phyloP scores from a whole-genome alignment of 2,113 vertebrate genomes.

The Rhinopomastus cyanomelas region DNA sequence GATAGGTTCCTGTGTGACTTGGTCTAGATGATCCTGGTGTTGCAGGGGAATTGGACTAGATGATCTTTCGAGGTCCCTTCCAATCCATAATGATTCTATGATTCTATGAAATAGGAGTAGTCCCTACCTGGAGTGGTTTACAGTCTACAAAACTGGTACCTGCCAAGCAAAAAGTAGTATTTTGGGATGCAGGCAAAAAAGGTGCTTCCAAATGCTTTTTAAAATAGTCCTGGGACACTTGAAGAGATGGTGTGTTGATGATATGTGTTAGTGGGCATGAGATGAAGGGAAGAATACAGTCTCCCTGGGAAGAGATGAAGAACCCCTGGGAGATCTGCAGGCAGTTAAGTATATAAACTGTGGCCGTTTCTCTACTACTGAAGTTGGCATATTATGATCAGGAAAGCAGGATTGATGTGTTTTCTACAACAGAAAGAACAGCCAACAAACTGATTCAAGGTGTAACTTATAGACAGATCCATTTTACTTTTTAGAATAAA shows the following conservation, averaged over 20 bases:
- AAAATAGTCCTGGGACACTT: neutral
- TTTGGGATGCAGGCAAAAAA: neutral
- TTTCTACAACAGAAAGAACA: neutral
- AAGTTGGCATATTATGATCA: neutral
- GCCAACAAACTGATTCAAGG: neutral
- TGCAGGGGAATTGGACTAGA: no score
- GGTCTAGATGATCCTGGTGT: no score
- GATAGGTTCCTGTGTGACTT: no score
- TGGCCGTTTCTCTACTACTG: neutral
- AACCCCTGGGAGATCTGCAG: neutral
- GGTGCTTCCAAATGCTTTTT: neutral
- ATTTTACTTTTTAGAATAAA: constrained; percentile 38
- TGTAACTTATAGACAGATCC: neutral
- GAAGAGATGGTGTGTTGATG: neutral
- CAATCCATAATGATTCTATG: no score
- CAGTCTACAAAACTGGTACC: neutral
- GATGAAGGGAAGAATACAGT: neutral
- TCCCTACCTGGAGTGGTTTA: neutral
- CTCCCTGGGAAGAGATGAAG: neutral
- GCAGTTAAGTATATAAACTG: neutral
- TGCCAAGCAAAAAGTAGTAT: neutral
- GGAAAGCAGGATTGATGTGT: neutral
- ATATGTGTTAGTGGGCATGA: neutral
- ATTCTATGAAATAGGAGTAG: neutral
- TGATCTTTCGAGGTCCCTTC: no score